Evolutionary conservation across 2,113 vertebrate species (phyloP).

Genomic region (Macheiramphus alcinus): DNA sequence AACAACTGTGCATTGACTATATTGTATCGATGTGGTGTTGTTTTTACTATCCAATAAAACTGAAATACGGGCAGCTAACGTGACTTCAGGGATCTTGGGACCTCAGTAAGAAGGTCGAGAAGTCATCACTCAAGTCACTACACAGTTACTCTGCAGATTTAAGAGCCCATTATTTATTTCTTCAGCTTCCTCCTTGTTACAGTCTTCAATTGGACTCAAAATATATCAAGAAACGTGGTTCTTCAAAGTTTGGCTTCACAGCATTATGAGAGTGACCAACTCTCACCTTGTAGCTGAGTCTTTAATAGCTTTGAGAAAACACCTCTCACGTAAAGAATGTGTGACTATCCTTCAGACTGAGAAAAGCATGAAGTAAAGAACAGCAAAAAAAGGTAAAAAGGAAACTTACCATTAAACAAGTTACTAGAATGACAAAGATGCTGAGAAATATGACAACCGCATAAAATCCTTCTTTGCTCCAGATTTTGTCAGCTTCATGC

Average conservation of each 20-base stretch:
- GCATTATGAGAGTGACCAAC: neutral
- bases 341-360: neutral
- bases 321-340: neutral
- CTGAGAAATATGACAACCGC: constrained; percentile 91
- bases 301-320: neutral
- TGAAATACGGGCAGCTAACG: neutral
- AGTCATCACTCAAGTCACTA: neutral
- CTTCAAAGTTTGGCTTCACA: neutral
- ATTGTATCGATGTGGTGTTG: neutral
- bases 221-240: neutral
- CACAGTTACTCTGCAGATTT: neutral
- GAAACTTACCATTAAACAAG: constrained; percentile 91
- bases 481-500: constrained; percentile 85
- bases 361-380: constrained; percentile 4
- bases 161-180: neutral
- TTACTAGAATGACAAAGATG: constrained; percentile 89
- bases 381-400: constrained; percentile 32
- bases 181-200: neutral
- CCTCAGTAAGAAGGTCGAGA: neutral
- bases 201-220: neutral
- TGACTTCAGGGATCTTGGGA: neutral
- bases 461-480: constrained; percentile 91
- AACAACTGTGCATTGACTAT: neutral
- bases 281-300: neutral
- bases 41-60: neutral